Evolutionary conservation across 2,888 invertebrate genomes (phyloP), one percentile per base, ranked within the genome.

Genomic region (Melanostoma scalare): DNA sequence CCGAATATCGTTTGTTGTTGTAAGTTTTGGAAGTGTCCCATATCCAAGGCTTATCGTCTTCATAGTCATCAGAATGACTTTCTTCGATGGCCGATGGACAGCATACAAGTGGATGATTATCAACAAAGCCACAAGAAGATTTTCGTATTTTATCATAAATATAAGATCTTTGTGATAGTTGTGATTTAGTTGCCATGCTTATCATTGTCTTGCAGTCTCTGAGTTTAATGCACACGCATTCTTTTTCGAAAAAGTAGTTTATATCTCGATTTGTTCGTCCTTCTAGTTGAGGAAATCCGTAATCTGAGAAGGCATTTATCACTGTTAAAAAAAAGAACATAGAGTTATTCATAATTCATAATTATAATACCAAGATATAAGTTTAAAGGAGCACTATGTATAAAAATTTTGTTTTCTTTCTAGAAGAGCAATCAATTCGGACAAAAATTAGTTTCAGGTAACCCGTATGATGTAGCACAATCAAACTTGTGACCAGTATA

Each of bases 201-300:
- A 86, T 86, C 50, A 90, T 88, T 31, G 85, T 69, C 10, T 81
- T 75, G 65, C 91, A 91, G 60, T 89, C 87, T 84, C 87, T 87
- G 2, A 90, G 72, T 33, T 87, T 88, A 4, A 90, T 86, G 67
- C 91, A 91, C 50, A 89, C 87, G 67, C 91, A 91, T 71, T 80
- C 60, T 55, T 76, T 80, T 63, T 80, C 73, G 9, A 67, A 74
- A 30, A 40, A 72, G 36, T 58, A 72, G 33, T 73, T 79, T 0
- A 61, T 40, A n/a, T 75, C 81, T 4, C 68, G 60, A 40, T 69
- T 75, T 3, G 78, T 44, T 42, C 61, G 40, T 50, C 20, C 44
- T 1, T 61, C 76, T 36, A 82, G n/a, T 9, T 63, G 65, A n/a
- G 60, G 30, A 36, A 74, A 80, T 36, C 73, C 86, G 85, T 86